Base-by-base conservation (phyloP, 1,140 invertebrate species). In the Leptestheria dahalacensis region DNA sequence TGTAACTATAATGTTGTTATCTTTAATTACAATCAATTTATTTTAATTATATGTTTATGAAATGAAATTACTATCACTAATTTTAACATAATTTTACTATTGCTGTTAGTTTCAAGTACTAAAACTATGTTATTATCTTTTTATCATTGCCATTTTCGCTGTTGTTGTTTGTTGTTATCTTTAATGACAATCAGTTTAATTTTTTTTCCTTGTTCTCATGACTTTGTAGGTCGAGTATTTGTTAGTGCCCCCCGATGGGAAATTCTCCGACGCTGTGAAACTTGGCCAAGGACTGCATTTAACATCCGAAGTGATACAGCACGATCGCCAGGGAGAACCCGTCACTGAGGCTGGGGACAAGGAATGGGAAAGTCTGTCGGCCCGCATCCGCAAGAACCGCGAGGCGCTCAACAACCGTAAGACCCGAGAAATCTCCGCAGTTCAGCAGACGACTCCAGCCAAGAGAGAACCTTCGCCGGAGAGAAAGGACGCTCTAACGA, bases 401-500 rank as follows among this genome's bases (percentile, higher is more conserved):
- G 60, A 64, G 48, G 48, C 65, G 29, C 9, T 48, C 74, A 79
- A 46, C 73, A 78, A 65, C 72, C 33, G 33, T 9, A 41, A 41
- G 6, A n/a, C n/a, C n/a, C n/a, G n/a, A n/a, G n/a, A n/a, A n/a
- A n/a, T n/a, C n/a, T n/a, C n/a, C n/a, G 59, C 60, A 49, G 57
- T 68, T 41, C 65, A 69, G 48, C 62, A 59, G 6, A 63, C 61
- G 28, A 53, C 64, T 15, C 48, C 57, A 41, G 25, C 46, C 25
- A n/a, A 33, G 46, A 49, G 49, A 49, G 56, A 53, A 50, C 55
- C 52, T 2, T 64, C 21, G 50, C 55, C 81, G 21, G 80, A 80
- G 59, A 73, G 84, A 46, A 88, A 87, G 68, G 86, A 90, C 70
- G 88, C 82, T 3, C 66, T 88, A 59, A 86, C 85, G 15, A 82